Evolutionary conservation across 2,888 invertebrate genomes (phyloP), one percentile per base, ranked within the genome.

Genomic region (Caenorhabditis afra): DNA sequence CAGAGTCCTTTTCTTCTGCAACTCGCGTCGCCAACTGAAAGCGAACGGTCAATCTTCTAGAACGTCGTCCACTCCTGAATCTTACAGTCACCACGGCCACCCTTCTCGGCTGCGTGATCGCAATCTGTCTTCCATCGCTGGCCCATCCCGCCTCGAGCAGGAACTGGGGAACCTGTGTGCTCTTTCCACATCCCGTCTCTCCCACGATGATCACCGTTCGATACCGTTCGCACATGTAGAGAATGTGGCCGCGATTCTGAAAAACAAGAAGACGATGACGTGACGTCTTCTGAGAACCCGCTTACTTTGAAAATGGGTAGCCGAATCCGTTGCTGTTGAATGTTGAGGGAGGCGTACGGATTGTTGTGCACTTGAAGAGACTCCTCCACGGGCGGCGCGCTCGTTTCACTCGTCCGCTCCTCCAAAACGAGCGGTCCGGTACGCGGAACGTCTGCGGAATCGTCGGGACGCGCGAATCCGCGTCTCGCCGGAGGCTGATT

Each of bases 141-240:
- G 94, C 91, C 95, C 95, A 96, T 88, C 95, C 95, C 76, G 94
- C 93, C 91, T 98, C 97, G 85, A 94, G 91, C 23, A 98, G 92
- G 90, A 96, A 98, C 94, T 98, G 93, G 16, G 91, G 90, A 7
- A 97, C 93, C 92, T 97, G 97, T 0, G 97, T 97, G 90, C 96
- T 96, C 91, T 98, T 96, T 41, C 97, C 97, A 86, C 95, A 95
- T 29, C 98, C 98, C 2, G 97, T 88, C 91, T 99, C 97, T 1
- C 98, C 98, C 49, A 92, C 91, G 22, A 93, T 91, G 62, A 99
- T 93, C 53, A 97, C 91, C 0, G 95, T 95, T 91, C 97, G 96
- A 91, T 94, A 94, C 82, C 94, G 94, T 91, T 99, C 96, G 87
- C 97, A 91, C 80, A 95, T 92, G 91, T 96, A 97, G 61, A 98